These are phyloP conservation scores for Bhutanitis thaidina DNA, from an alignment of 2,888 invertebrate species.

Conservation along the genomic window DNA sequence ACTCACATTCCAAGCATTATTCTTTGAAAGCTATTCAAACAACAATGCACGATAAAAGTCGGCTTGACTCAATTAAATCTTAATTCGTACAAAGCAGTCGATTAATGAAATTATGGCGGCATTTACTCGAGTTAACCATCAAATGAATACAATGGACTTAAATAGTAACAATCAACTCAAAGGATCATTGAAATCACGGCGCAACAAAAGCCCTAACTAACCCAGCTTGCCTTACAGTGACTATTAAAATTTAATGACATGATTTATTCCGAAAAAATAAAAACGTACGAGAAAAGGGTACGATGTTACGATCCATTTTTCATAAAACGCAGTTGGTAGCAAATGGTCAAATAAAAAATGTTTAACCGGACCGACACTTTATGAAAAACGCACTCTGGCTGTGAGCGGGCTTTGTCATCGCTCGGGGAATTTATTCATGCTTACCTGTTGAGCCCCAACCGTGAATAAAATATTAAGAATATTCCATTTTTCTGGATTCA, in stretches of 20 bases:
- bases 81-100: constrained; percentile 76
- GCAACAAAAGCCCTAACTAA: constrained; percentile 77
- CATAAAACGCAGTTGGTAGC: constrained; percentile 80
- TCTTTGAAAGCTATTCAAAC: constrained; percentile 41
- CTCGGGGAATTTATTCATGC: constrained; percentile 69
- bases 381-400: constrained; percentile 71
- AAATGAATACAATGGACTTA: constrained; percentile 63
- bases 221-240: constrained; percentile 65
- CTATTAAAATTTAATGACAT: constrained; percentile 81
- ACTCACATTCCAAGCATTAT: constrained; percentile 61
- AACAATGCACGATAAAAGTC: constrained; percentile 55
- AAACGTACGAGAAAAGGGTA: constrained; percentile 72
- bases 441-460: constrained; percentile 72
- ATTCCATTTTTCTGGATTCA: constrained; percentile 75
- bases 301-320: constrained; percentile 77
- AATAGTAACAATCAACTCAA: constrained; percentile 76
- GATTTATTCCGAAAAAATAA: constrained; percentile 74
- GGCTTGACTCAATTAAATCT: constrained; percentile 77
- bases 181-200: constrained; percentile 57
- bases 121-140: constrained; percentile 74
- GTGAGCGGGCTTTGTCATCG: constrained; percentile 74
- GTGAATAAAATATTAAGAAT: constrained; percentile 74
- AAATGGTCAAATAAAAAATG: constrained; percentile 79
- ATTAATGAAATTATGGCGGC: constrained; percentile 80
- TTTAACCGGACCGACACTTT: constrained; percentile 76